A percentile compares a stretch with the other conserved stretches of the same genome.
These are phyloP conservation scores for Chanos chanos DNA, from an alignment of 2,797 vertebrate genomes.

Conservation along the genomic window DNA sequence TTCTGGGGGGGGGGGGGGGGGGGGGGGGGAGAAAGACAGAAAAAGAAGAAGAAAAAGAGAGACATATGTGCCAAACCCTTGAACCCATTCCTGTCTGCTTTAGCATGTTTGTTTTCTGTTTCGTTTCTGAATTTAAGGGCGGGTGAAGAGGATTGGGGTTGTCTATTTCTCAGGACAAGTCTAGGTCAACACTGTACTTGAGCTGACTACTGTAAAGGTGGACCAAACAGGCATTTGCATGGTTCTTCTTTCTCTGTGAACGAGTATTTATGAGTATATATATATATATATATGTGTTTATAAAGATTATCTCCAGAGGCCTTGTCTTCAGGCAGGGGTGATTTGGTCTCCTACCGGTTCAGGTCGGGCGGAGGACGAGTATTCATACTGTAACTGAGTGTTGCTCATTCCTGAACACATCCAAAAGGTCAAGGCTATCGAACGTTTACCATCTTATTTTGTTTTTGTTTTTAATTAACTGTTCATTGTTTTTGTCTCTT, in stretches of 20 bases:
- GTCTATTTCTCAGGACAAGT: conserved; percentile 59
- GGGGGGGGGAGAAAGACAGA: neutral
- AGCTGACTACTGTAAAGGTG: conserved; percentile 59
- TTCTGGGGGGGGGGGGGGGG: neutral
- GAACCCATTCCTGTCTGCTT: conserved; percentile 26
- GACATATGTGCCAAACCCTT: conserved; percentile 66
- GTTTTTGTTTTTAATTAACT: conserved; percentile 36
- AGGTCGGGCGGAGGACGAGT: conserved; percentile 44
- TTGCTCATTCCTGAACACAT: conserved; percentile 48
- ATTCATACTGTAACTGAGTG: conserved; percentile 55
- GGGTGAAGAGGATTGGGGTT: conserved; percentile 1
- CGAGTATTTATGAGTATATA: conserved; percentile 62
- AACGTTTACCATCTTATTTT: conserved; percentile 65
- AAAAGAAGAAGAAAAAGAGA: conserved; percentile 8
- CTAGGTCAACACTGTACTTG: conserved; percentile 50
- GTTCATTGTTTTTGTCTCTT: conserved; percentile 24
- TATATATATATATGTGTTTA: conserved; percentile 60
- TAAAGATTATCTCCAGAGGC: too few relatives aligned
- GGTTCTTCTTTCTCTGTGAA: conserved; percentile 50
- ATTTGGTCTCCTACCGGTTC: conserved; percentile 26
- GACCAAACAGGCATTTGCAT: conserved; percentile 62
- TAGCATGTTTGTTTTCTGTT: conserved; percentile 50
- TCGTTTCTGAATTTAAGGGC: too few relatives aligned
- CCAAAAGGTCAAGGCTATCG: conserved; percentile 56
- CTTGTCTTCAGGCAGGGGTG: conserved; percentile 41